Percentiles rank a stretch among this genome's conserved stretches.
These are phyloP conservation scores for Oxygymnocypris stewartii DNA, from an alignment of 2,113 vertebrate genomes.

Conservation along the genomic window DNA sequence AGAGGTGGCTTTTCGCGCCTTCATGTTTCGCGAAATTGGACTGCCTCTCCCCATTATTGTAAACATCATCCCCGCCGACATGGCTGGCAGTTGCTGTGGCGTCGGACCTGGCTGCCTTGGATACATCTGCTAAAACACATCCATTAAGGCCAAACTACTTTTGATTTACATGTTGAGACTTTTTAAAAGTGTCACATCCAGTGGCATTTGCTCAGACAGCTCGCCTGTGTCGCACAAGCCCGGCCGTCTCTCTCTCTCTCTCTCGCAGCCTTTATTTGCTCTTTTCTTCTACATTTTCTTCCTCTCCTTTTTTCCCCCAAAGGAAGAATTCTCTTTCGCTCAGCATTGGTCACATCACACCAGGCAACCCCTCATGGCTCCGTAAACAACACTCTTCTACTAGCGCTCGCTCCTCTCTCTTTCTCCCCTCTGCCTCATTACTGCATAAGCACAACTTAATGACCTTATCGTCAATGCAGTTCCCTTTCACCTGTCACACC, in stretches of 20 bases:
- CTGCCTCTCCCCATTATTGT: slow-evolving; percentile 82
- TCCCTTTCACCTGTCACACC: slow-evolving; percentile 74
- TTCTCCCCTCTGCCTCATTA: slow-evolving; percentile 73
- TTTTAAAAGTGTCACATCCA: slow-evolving; percentile 77
- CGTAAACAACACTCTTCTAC: slow-evolving; percentile 83
- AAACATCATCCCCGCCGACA: slow-evolving; percentile 79
- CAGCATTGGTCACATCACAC: slow-evolving; percentile 73
- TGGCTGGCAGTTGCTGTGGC: slow-evolving; percentile 68
- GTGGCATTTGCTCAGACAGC: slow-evolving; percentile 49
- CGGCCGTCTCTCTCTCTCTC: slow-evolving; percentile 1
- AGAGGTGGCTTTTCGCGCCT: slow-evolving; percentile 73
- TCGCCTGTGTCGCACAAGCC: slow-evolving; percentile 42
- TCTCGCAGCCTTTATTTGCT: background rate
- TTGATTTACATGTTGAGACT: slow-evolving; percentile 82
- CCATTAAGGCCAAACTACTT: slow-evolving; percentile 79
- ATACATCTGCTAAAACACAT: slow-evolving; percentile 77
- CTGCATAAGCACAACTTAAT: slow-evolving; percentile 75
- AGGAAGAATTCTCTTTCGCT: slow-evolving; percentile 62
- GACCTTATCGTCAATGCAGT: slow-evolving; percentile 72
- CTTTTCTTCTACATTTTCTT: slow-evolving; percentile 47
- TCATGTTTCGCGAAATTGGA: slow-evolving; percentile 81
- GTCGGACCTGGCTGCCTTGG: slow-evolving; percentile 67
- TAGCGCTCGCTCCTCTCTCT: slow-evolving; percentile 38
- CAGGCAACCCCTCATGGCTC: slow-evolving; percentile 70
- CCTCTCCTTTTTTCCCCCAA: slow-evolving; percentile 41